phyloP scores from a whole-genome alignment of 2,113 vertebrate genomes.

The Nesogale talazaci region DNA sequence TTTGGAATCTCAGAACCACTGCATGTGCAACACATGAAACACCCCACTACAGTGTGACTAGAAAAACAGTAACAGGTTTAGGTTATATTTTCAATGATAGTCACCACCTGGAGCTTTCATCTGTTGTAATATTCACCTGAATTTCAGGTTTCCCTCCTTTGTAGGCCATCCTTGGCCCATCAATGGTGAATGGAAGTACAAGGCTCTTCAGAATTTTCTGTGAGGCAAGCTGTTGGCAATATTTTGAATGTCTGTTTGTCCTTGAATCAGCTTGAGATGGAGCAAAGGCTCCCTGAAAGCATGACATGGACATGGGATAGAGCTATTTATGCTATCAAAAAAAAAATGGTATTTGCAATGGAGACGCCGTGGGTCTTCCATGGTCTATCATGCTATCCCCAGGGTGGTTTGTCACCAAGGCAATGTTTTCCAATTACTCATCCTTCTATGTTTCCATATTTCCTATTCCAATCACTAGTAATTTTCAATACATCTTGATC shows the following conservation, averaged over 20 bases:
- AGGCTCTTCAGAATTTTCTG: background rate
- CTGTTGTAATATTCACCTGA: background rate
- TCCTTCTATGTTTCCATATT: too few species aligned
- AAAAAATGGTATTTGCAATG: too few species aligned
- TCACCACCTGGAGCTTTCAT: background rate
- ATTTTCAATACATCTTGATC: too few species aligned
- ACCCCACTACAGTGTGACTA: background rate
- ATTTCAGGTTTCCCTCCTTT: background rate
- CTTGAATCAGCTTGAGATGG: background rate
- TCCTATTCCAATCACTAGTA: too few species aligned
- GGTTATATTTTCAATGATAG: background rate
- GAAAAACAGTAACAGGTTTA: background rate
- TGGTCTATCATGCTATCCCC: too few species aligned
- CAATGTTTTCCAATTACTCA: too few species aligned
- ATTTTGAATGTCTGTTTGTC: background rate
- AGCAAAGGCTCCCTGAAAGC: background rate
- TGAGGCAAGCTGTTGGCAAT: too few species aligned
- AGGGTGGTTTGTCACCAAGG: too few species aligned
- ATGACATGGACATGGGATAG: background rate
- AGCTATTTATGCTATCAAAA: too few species aligned
- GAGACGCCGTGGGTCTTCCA: too few species aligned
- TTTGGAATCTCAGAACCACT: background rate
- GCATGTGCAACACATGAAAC: background rate
- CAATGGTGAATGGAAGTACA: background rate
- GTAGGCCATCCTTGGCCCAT: background rate